A percentile compares a stretch with the other conserved stretches of the same genome.
Evolutionary conservation across 2,797 vertebrate species (phyloP).

Genomic region (Lepus townsendii): DNA sequence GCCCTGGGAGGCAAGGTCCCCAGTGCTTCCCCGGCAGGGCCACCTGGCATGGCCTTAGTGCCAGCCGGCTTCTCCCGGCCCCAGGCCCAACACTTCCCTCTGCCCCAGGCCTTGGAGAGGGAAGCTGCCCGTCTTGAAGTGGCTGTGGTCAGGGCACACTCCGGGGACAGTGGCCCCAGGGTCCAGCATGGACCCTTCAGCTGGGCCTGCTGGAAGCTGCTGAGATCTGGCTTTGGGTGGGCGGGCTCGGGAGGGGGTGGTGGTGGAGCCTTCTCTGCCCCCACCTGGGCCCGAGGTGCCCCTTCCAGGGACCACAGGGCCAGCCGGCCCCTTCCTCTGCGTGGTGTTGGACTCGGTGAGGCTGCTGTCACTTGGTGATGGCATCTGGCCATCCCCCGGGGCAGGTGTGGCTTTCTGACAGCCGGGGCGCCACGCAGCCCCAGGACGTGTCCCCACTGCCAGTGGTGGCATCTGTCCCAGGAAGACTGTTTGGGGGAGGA

Average conservation of each 20-base stretch:
- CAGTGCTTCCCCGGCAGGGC: no score
- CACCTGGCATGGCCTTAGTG: rapidly evolving
- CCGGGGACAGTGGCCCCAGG: rapidly evolving
- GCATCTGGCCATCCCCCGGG: not conserved
- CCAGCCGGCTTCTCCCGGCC: not conserved
- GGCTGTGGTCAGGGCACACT: not conserved
- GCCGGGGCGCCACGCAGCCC: not conserved
- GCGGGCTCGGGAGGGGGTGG: not conserved
- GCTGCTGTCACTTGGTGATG: rapidly evolving
- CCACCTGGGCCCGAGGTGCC: rapidly evolving
- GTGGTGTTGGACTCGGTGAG: rapidly evolving
- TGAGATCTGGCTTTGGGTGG: no score
- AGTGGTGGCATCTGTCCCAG: not conserved
- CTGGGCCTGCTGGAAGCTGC: not conserved
- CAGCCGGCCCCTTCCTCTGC: rapidly evolving
- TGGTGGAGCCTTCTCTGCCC: not conserved
- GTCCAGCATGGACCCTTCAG: not conserved
- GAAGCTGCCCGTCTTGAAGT: not conserved
- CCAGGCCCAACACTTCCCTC: no score
- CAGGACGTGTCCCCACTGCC: no score
- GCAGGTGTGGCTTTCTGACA: not conserved
- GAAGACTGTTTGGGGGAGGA: not conserved
- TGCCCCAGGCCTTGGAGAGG: not conserved
- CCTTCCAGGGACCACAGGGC: no score
- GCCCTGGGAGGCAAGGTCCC: no score